Evolutionary conservation across 2,888 invertebrate genomes (phyloP), one percentile per base, ranked within the genome.

Genomic region (Mactromeris polynyma): DNA sequence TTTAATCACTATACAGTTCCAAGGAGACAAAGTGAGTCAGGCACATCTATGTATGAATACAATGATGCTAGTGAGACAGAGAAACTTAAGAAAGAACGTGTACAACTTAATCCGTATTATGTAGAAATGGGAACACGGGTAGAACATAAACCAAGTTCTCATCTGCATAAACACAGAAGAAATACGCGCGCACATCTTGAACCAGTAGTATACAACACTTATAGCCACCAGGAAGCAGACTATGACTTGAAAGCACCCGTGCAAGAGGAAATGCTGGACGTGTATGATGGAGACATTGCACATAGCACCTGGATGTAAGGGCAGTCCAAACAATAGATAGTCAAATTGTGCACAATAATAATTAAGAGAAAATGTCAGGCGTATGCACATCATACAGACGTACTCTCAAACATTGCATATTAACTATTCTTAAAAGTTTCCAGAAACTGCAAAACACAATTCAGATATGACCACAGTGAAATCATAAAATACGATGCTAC

Each of bases 21-120:
- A 26, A 40, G 73, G 40, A n/a, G 83, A 42, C 31, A 64, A 64
- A 83, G 73, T 73, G 73, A 83, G 31, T 46, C 83, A 17, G 21
- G 26, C 7, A 36, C 40, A 2, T 82, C 42, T 83, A 21, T 83
- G 31, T 69, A 83, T 40, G 11, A 11, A 17, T 3, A 54, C 21
- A 26, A 33, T 69, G 69, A 31, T 36, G 33, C 19, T 36, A 17
- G 14, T 3, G 33, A 33, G 6, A 2, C 4, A 17, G 17, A 17
- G 2, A 2, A 73, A 33, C 4, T 19, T 3, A 42, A 19, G n/a
- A 33, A 46, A 3, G 46, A 82, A 26, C 33, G 26, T 38, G 40
- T 69, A 26, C 26, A 69, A 9, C 73, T 31, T n/a, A 83, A 83
- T 83, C 83, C 83, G 42, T 83, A 83, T 26, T 83, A 83, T 42